Base-by-base conservation (phyloP, 1,140 invertebrate genomes). In the Brachionus rubens region DNA sequence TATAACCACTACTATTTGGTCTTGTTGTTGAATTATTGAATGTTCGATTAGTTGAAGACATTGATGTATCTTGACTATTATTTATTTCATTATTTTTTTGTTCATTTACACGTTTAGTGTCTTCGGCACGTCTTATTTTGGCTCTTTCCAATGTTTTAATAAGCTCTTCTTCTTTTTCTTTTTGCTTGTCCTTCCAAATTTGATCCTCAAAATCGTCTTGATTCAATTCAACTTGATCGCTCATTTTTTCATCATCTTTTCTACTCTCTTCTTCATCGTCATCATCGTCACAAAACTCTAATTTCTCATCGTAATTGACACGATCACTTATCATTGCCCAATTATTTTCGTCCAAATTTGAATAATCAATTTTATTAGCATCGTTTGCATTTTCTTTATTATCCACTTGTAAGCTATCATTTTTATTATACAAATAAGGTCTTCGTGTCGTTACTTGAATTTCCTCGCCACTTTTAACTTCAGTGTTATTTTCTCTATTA, bases 361-460 rank as follows among this genome's bases (percentile, higher is more conserved):
- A 43, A 41, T 30, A 41, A 19, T 65, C 59, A 26, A 43, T 43
- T 65, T 28, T 24, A 24, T 43, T 65, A 2, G 59, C 21, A 28
- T 65, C 59, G 1, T 26, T 24, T 10, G 36, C 26, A 65, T 65
- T 65, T 65, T 43, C 59, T 14, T 65, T 65, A 43, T 65, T 65
- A n/a, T 36, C 30, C 10, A 43, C 33, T 14, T 43, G 0, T 21
- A 65, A 41, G 5, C 36, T 65, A 14, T 65, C 59, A 26, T 65
- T 65, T 65, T 65, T 65, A 12, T 65, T 65, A 24, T 46, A 65
- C 19, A 65, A 43, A 65, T 41, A 24, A 10, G 59, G 59, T 43
- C 59, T 24, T 16, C 19, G 21, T 28, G 54, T 21, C 33, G 33
- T 36, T 36, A 9, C 9, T 36, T 3, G 3, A 36, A 9, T 36